phyloP scores from a whole-genome alignment of 2,888 invertebrate genomes.

The Plutella xylostella region DNA sequence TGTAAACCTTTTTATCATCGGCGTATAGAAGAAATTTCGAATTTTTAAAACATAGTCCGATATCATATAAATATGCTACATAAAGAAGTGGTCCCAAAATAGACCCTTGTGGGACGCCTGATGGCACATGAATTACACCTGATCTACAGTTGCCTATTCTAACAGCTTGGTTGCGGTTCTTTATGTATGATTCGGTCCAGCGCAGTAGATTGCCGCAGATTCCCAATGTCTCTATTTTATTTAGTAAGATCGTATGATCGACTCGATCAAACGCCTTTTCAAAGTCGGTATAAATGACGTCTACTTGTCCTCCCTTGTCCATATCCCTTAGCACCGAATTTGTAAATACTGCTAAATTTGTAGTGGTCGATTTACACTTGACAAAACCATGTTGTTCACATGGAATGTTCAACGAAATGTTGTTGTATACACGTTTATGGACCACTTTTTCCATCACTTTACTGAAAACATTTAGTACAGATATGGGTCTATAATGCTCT shows the following conservation, averaged over 20 bases:
- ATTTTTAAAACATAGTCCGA: neutral
- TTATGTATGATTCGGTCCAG: neutral
- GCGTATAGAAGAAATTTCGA: neutral
- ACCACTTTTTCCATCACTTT: neutral
- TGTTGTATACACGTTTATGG: neutral
- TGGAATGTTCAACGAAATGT: neutral
- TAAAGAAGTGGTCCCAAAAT: neutral
- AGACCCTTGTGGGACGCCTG: constrained; percentile 1
- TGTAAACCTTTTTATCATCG: neutral
- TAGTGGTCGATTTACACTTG: neutral
- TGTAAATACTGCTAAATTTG: neutral
- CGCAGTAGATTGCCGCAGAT: neutral
- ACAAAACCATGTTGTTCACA: neutral
- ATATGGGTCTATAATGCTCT: too few species aligned
- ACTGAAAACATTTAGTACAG: too few species aligned
- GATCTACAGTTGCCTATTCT: neutral
- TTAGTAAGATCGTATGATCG: neutral
- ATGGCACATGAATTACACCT: neutral
- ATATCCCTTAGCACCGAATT: neutral
- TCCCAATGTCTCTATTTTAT: neutral
- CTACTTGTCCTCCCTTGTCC: neutral
- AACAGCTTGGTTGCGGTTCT: neutral
- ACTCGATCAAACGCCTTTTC: neutral
- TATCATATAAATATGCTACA: neutral
- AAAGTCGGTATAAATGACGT: neutral